Evolutionary conservation across 2,888 invertebrate genomes (phyloP).

Genomic region (Rhagophthalmus giganteus): DNA sequence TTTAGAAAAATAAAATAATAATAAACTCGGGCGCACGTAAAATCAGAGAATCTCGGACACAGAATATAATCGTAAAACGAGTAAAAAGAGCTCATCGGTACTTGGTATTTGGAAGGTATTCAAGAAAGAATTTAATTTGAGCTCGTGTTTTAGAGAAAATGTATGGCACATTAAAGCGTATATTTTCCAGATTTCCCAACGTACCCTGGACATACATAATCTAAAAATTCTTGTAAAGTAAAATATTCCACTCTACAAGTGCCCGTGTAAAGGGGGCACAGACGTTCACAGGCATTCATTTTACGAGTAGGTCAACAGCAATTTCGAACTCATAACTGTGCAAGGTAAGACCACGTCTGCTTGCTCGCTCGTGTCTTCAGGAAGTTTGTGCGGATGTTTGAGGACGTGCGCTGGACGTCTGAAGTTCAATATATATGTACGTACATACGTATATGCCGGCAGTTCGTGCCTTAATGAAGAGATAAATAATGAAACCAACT

Average conservation of each 20-base stretch:
- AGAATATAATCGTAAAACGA: neutral
- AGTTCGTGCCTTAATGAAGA: conserved; percentile 9
- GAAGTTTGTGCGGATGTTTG: conserved; percentile 12
- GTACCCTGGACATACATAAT: neutral
- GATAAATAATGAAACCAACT: conserved; percentile 11
- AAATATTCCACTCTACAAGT: neutral
- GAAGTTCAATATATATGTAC: conserved; percentile 15
- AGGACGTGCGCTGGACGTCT: conserved; percentile 1
- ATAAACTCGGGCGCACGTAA: neutral
- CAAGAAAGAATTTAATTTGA: neutral
- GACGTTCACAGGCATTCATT: conserved; percentile 3
- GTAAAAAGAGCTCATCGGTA: neutral
- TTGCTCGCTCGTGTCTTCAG: conserved; percentile 10
- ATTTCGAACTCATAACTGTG: conserved; percentile 20
- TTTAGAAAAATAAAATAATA: neutral
- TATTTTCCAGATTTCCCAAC: neutral
- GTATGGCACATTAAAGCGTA: neutral
- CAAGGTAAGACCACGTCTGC: conserved; percentile 17
- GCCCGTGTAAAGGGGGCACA: neutral
- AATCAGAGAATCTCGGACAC: neutral
- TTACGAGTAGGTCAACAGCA: conserved; percentile 15
- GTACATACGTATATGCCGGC: too few species aligned
- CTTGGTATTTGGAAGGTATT: neutral
- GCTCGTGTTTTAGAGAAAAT: neutral
- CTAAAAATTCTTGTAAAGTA: too few species aligned